Conservation (phyloP, 2,888 invertebrate genomes). For the Tenthredo mesomela region DNA sequence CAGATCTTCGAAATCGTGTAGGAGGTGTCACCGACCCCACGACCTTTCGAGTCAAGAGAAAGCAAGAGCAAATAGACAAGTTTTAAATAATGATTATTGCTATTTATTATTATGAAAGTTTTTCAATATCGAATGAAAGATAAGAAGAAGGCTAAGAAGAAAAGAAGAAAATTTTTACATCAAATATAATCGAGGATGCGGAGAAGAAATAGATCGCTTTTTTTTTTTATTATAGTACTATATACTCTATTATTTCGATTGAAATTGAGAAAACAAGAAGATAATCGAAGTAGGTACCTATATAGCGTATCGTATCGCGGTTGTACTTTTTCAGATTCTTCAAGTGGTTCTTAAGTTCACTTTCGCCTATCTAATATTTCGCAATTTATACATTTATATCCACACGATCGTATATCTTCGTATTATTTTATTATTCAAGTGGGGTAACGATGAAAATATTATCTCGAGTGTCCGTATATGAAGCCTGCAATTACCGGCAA, state of each 20-base stretch:
- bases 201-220: background rate
- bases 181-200: background rate
- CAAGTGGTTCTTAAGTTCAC: background rate
- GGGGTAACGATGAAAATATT: background rate
- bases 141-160: background rate
- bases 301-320: background rate
- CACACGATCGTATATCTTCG: background rate
- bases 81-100: background rate
- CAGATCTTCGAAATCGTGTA: constrained; percentile 16
- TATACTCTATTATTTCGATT: background rate
- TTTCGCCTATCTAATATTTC: background rate
- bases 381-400: background rate
- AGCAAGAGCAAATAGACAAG: constrained; percentile 33
- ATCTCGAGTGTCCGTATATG: background rate
- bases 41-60: constrained; percentile 46
- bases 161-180: background rate
- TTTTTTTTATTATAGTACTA: too few relatives aligned
- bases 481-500: background rate
- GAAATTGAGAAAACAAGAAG: background rate
- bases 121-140: background rate
- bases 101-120: background rate
- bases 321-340: background rate
- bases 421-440: background rate
- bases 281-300: background rate
- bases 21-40: constrained; percentile 32